Evolutionary conservation across 2,113 vertebrate genomes (phyloP).

Genomic region (Dunckerocampus dactyliophorus): DNA sequence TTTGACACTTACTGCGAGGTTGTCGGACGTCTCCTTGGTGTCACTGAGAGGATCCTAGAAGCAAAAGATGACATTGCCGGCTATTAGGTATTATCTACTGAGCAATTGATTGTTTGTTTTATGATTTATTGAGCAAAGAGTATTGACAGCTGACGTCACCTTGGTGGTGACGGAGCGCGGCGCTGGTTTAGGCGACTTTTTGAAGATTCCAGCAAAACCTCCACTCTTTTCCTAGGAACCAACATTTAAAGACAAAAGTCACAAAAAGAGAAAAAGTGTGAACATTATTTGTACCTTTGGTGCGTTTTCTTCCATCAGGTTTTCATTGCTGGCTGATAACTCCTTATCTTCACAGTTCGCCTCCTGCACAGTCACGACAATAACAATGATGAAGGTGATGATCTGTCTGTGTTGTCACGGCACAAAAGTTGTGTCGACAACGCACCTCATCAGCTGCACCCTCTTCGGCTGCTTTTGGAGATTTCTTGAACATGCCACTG

Average conservation of each 20-base stretch:
- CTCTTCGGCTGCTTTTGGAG: constrained; percentile 35
- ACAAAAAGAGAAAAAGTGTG: background rate
- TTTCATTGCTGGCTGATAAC: constrained; percentile 32
- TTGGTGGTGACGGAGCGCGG: background rate
- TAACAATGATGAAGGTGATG: background rate
- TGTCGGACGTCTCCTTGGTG: constrained; percentile 27
- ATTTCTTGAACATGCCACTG: constrained; percentile 54
- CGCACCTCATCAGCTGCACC: constrained; percentile 35
- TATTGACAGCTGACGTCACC: constrained; percentile 13
- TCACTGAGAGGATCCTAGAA: constrained; percentile 57
- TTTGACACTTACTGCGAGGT: constrained; percentile 23
- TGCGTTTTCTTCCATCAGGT: constrained; percentile 28
- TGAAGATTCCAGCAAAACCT: constrained; percentile 49
- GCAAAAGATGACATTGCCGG: background rate
- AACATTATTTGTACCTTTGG: constrained; percentile 30
- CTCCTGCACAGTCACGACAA: constrained; percentile 26
- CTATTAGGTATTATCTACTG: too few relatives aligned
- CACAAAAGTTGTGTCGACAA: background rate
- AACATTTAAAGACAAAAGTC: background rate
- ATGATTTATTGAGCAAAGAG: background rate
- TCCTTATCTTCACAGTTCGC: constrained; percentile 5
- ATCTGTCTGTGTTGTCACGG: too few relatives aligned
- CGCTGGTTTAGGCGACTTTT: constrained; percentile 50
- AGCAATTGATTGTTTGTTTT: too few relatives aligned
- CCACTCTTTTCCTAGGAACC: constrained; percentile 47